phyloP scores from a whole-genome alignment of 2,113 vertebrate species.

The Siniperca knerii region DNA sequence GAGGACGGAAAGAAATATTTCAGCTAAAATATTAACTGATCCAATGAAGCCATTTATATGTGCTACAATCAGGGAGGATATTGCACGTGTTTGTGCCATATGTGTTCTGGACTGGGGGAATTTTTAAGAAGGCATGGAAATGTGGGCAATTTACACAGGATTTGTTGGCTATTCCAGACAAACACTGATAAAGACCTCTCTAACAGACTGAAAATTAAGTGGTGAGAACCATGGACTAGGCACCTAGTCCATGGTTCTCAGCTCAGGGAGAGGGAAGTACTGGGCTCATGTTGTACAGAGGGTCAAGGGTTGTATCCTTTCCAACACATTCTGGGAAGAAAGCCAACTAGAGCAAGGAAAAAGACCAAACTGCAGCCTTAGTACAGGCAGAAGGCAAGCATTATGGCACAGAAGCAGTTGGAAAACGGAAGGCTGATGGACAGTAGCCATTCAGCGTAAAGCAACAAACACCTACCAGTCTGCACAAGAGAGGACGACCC shows the following conservation, averaged over 20 bases:
- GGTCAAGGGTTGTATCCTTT: conserved; percentile 82
- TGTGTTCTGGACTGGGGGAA: background rate
- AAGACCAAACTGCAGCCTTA: conserved; percentile 57
- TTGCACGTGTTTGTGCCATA: background rate
- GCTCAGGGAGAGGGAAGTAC: conserved; percentile 61
- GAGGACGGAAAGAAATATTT: background rate
- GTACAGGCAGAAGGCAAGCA: conserved; percentile 59
- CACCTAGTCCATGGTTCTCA: conserved; percentile 22
- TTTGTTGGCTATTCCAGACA: conserved; percentile 4
- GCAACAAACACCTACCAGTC: conserved; percentile 37
- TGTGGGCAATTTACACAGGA: background rate
- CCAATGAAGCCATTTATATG: background rate
- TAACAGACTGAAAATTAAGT: conserved; percentile 17
- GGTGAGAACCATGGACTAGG: conserved; percentile 28
- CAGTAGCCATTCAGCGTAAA: conserved; percentile 44
- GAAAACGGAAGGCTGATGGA: conserved; percentile 49
- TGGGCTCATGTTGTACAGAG: conserved; percentile 65
- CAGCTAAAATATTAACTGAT: background rate
- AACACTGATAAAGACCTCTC: background rate
- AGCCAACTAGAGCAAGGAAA: conserved; percentile 77
- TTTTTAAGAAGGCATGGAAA: background rate
- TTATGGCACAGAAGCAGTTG: conserved; percentile 52
- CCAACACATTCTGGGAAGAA: conserved; percentile 78
- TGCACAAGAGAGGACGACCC: conserved; percentile 9
- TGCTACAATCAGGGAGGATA: background rate